Base-by-base conservation (phyloP, 2,888 invertebrate species). In the Hypomecis atomaria region DNA sequence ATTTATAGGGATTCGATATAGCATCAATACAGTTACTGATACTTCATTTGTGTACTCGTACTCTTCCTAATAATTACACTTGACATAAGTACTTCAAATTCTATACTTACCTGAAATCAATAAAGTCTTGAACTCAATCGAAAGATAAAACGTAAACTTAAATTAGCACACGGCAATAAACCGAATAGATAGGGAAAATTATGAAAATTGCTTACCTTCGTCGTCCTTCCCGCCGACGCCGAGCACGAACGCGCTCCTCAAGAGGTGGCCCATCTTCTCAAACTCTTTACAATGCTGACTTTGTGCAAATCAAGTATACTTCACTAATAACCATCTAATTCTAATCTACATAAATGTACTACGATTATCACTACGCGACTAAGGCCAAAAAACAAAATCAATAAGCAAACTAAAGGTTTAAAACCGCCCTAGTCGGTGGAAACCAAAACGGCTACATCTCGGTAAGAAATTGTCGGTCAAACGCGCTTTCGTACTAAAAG, bases 371-470 rank as follows among this genome's bases (percentile, higher is more conserved):
- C 72, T 72, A 74, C 53, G 65, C 73, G 75, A 78, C 72, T 65
- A 73, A 74, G 71, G 71, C 74, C 67, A 68, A 65, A 63, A 72
- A 67, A 59, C 11, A 72, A 76, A 70, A 72, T 53, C 65, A 75
- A 74, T 59, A 71, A 73, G 64, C 72, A 70, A 71, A 48, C 72
- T 72, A 71, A 71, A 74, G 58, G 65, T 77, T 76, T 83, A 90
- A 56, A 59, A 68, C 92, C 92, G 92, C 90, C 75, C 88, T 72
- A 85, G 91, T 91, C 92, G 92, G 92, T 79, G 71, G 58, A 75
- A 72, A 72, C 78, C 69, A 73, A 85, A 85, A 82, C 75, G 92
- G 89, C 92, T 92, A 92, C 92, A 92, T 92, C 80, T 91, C 92
- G 81, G 75, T 84, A 77, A 76, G 76, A 74, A 81, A 70, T 66